Conservation (phyloP, 2,888 invertebrate genomes). For the Itoplectis maculator region DNA sequence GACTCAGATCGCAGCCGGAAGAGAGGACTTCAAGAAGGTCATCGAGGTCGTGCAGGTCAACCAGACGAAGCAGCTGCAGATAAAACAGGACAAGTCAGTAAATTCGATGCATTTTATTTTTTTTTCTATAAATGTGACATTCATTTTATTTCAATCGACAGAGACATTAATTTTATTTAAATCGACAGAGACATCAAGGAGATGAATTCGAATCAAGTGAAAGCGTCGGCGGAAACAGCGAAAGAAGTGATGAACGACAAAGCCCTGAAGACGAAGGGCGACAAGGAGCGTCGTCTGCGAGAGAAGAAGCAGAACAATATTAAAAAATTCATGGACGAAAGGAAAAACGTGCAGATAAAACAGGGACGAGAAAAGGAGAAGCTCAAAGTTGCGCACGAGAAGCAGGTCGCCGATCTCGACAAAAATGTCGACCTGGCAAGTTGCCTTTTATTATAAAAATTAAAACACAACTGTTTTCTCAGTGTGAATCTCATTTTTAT, state of each 20-base stretch:
- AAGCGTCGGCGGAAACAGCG: constrained; percentile 89
- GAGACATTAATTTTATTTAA: constrained; percentile 27
- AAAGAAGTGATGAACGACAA: constrained; percentile 88
- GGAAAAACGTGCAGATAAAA: constrained; percentile 86
- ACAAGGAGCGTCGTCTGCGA: constrained; percentile 87
- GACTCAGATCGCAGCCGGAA: constrained; percentile 86
- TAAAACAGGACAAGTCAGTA: constrained; percentile 86
- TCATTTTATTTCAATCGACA: constrained; percentile 42
- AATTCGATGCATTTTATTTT: neutral
- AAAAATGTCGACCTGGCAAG: constrained; percentile 84
- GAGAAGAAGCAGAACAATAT: constrained; percentile 89
- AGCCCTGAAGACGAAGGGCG: constrained; percentile 88
- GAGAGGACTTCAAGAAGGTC: constrained; percentile 86
- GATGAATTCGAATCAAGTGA: constrained; percentile 88
- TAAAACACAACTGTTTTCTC: constrained; percentile 4
- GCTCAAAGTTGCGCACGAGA: constrained; percentile 87
- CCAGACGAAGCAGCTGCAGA: constrained; percentile 86
- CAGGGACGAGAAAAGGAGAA: constrained; percentile 87
- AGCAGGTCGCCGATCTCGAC: constrained; percentile 85
- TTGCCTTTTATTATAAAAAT: neutral
- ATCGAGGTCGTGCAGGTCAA: constrained; percentile 86
- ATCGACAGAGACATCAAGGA: constrained; percentile 87
- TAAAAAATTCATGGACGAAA: constrained; percentile 88
- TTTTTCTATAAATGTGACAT: neutral
- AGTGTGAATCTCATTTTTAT: neutral